phyloP scores from a whole-genome alignment of 2,797 vertebrate species.

The Anguilla marmorata region DNA sequence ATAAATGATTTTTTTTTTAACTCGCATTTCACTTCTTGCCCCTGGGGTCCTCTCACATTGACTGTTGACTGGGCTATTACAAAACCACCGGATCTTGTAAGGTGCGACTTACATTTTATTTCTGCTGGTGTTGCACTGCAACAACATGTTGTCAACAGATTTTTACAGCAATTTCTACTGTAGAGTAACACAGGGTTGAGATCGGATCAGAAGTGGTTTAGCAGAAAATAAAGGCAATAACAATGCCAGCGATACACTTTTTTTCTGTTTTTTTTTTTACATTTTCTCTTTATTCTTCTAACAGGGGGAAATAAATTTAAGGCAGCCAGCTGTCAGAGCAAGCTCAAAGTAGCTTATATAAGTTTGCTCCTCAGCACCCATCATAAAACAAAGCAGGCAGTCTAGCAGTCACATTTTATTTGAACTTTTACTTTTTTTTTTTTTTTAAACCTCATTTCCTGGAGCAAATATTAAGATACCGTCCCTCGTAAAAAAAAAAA shows the following conservation, averaged over 20 bases:
- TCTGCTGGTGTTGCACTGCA: not conserved
- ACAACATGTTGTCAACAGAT: not conserved
- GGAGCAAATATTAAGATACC: constrained; percentile 22
- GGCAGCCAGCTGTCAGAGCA: not conserved
- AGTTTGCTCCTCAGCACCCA: not conserved
- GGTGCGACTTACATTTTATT: not conserved
- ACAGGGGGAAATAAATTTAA: not conserved
- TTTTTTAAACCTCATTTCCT: constrained; percentile 12
- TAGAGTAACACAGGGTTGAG: not conserved
- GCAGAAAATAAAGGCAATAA: not conserved
- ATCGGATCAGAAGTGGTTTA: not conserved
- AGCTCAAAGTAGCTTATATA: not conserved
- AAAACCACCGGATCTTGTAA: not conserved
- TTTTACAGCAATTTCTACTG: not conserved
- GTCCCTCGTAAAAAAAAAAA: not conserved
- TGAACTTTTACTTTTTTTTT: constrained; percentile 18
- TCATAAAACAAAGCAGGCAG: constrained; percentile 8
- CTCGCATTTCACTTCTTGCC: not conserved
- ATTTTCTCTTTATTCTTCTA: not conserved
- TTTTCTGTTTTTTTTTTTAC: not conserved
- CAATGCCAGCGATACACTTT: not conserved
- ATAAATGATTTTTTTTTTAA: not conserved
- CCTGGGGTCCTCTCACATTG: not conserved
- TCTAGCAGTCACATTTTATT: not conserved
- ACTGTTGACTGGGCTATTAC: not conserved